Evolutionary conservation across 2,797 vertebrate species (phyloP).

Genomic region (Champsocephalus gunnari): DNA sequence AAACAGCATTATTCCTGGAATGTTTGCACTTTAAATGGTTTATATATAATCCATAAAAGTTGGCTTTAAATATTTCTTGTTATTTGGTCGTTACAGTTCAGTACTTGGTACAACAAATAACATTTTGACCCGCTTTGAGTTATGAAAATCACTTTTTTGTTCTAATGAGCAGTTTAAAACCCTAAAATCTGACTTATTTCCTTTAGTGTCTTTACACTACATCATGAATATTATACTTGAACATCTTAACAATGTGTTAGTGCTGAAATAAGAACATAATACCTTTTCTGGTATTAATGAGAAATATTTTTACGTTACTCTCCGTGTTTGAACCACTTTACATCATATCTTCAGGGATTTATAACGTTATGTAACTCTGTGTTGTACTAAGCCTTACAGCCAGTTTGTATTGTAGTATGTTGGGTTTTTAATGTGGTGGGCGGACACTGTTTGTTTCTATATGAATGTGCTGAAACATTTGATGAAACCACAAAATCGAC

Average conservation of each 20-base stretch:
- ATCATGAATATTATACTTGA: background rate
- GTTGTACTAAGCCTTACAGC: slow-evolving; percentile 44
- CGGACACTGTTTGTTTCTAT: slow-evolving; percentile 35
- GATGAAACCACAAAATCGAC: slow-evolving; percentile 15
- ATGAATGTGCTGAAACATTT: slow-evolving; percentile 38
- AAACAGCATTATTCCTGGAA: too few relatives aligned
- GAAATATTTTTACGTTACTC: slow-evolving; percentile 19
- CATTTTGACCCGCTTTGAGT: too few relatives aligned
- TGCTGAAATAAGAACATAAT: background rate
- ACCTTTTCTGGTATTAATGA: background rate
- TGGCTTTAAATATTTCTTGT: too few relatives aligned
- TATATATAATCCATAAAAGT: too few relatives aligned
- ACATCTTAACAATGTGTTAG: too few relatives aligned
- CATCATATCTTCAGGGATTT: slow-evolving; percentile 57
- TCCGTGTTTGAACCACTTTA: slow-evolving; percentile 15
- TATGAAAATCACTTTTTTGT: too few relatives aligned
- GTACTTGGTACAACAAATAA: too few relatives aligned
- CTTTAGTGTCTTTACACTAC: background rate
- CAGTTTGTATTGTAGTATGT: slow-evolving; percentile 8
- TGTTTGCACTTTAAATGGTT: too few relatives aligned
- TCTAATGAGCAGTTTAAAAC: background rate
- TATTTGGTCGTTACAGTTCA: too few relatives aligned
- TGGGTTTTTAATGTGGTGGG: slow-evolving; percentile 16
- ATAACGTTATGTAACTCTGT: slow-evolving; percentile 29
- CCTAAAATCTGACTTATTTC: background rate